Conservation (phyloP, 2,113 vertebrate species). For the Euleptes europaea region DNA sequence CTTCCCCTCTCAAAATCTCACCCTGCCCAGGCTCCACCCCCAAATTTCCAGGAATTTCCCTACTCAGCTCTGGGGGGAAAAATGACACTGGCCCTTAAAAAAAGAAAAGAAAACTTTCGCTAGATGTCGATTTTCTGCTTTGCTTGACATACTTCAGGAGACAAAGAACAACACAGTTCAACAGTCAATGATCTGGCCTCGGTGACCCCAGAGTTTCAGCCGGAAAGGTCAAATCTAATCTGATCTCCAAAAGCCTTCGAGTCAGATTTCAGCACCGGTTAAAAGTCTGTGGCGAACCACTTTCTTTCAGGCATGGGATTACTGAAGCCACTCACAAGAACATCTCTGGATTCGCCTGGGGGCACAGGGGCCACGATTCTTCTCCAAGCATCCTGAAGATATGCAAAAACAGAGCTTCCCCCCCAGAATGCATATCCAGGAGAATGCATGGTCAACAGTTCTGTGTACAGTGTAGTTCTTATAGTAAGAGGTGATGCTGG, state of each 20-base stretch:
- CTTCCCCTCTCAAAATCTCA: too few species aligned
- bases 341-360: background rate
- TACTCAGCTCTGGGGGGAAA: too few species aligned
- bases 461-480: background rate
- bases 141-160: conserved; percentile 14
- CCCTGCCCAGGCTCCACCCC: too few species aligned
- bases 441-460: background rate
- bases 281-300: background rate
- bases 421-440: background rate
- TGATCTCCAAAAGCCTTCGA: conserved; percentile 37
- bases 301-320: background rate
- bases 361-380: background rate
- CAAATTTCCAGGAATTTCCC: too few species aligned
- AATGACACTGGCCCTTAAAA: too few species aligned
- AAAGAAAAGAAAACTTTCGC: background rate
- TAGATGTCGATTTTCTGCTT: background rate
- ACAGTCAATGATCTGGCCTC: conserved; percentile 5
- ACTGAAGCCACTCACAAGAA: background rate
- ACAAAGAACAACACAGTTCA: conserved; percentile 26
- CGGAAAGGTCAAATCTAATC: conserved; percentile 50
- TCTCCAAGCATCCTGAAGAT: background rate
- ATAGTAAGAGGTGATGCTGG: background rate
- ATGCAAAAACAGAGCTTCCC: too few species aligned
- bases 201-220: conserved; percentile 21
- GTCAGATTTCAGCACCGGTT: conserved; percentile 34